Evolutionary conservation across 2,113 vertebrate genomes (phyloP).

Genomic region (Bos javanicus): DNA sequence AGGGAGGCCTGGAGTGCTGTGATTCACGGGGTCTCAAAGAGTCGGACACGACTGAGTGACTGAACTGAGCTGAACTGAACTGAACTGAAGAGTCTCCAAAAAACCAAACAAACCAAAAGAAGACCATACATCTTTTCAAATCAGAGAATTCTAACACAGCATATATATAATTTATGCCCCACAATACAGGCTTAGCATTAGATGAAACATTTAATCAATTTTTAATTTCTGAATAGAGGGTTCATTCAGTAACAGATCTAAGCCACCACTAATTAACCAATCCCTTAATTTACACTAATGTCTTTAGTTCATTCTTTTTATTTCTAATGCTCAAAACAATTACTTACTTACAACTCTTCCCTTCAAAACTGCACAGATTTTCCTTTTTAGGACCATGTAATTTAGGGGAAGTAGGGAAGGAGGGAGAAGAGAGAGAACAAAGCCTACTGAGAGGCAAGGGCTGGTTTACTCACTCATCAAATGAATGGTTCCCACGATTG

Average conservation of each 20-base stretch:
- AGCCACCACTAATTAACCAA: background rate
- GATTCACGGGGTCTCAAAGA: too few species aligned
- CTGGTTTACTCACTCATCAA: background rate
- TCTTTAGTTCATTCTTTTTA: background rate
- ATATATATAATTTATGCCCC: background rate
- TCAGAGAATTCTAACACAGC: background rate
- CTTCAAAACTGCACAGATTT: background rate
- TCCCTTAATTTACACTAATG: background rate
- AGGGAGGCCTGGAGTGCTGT: too few species aligned
- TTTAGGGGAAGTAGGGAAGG: background rate
- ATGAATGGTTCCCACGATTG: background rate
- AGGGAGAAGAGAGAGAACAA: background rate
- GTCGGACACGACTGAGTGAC: too few species aligned
- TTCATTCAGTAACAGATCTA: background rate
- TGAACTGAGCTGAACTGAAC: too few species aligned
- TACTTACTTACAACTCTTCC: background rate
- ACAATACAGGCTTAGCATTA: background rate
- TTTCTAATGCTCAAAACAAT: conserved; percentile 3
- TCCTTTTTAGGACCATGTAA: background rate
- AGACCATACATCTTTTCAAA: background rate
- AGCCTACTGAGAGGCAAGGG: background rate
- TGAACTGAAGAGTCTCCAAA: background rate
- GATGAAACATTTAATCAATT: background rate
- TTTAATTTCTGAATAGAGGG: background rate
- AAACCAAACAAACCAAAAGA: background rate